Conservation (phyloP, 2,797 vertebrate genomes). For the Chiroxiphia lanceolata region DNA sequence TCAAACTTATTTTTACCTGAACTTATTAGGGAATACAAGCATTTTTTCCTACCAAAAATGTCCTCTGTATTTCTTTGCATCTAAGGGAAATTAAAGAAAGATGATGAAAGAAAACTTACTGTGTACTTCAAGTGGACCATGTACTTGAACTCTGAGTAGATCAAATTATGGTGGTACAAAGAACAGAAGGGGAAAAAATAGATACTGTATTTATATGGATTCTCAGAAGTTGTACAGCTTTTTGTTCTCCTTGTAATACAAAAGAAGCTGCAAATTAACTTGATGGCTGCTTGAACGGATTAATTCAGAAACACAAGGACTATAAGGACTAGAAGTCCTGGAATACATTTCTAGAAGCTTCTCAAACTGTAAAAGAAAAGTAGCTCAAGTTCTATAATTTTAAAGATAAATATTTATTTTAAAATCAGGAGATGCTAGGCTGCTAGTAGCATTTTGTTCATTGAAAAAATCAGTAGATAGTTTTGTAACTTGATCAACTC, state of each 20-base stretch:
- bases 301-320: neutral
- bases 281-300: conserved; percentile 7
- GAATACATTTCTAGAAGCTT: neutral
- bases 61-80: neutral
- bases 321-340: neutral
- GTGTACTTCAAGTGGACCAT: neutral
- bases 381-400: neutral
- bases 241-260: neutral
- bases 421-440: neutral
- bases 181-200: neutral
- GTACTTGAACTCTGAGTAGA: neutral
- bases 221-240: neutral
- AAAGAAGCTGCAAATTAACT: neutral
- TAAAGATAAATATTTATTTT: neutral
- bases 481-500: neutral
- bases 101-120: neutral
- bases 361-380: neutral
- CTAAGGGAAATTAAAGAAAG: neutral
- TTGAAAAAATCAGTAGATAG: neutral
- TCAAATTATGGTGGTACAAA: neutral
- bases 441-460: neutral
- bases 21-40: neutral
- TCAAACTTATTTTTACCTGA: conserved; percentile 15
- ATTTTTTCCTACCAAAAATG: neutral
- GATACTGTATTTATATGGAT: neutral